phyloP scores from a whole-genome alignment of 2,888 invertebrate species.

The Parnassius smintheus region DNA sequence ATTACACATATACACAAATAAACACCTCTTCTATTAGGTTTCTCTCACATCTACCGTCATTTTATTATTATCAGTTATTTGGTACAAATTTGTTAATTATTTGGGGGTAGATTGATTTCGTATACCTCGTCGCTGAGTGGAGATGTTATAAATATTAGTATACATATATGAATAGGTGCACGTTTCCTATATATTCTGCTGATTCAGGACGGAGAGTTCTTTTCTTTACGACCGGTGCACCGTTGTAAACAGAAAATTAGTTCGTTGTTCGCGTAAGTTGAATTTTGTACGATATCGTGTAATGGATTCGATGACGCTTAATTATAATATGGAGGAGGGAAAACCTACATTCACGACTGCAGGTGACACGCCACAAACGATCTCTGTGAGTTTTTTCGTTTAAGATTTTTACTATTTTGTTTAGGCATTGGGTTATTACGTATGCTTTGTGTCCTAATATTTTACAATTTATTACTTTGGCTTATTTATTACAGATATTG shows the following conservation, averaged over 20 bases:
- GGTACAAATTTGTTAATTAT: neutral
- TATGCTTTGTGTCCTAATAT: no score
- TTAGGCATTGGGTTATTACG: no score
- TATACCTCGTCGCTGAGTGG: slow-evolving; percentile 2
- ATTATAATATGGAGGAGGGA: slow-evolving; percentile 51
- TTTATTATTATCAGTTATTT: neutral
- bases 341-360: slow-evolving; percentile 56
- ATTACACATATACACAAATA: no score
- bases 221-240: slow-evolving; percentile 2
- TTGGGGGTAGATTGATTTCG: slow-evolving; percentile 13
- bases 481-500: no score
- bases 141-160: slow-evolving; percentile 1
- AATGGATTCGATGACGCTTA: slow-evolving; percentile 51
- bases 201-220: neutral
- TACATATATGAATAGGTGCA: slow-evolving; percentile 10
- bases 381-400: slow-evolving; percentile 48
- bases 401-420: neutral
- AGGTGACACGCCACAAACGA: slow-evolving; percentile 45
- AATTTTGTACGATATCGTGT: neutral
- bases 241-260: slow-evolving; percentile 1
- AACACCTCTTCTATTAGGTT: no score
- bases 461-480: no score
- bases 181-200: slow-evolving; percentile 14
- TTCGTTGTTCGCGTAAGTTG: neutral
- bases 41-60: no score